Evolutionary conservation across 2,113 vertebrate species (phyloP).

Genomic region (Dendrocopos noguchii): DNA sequence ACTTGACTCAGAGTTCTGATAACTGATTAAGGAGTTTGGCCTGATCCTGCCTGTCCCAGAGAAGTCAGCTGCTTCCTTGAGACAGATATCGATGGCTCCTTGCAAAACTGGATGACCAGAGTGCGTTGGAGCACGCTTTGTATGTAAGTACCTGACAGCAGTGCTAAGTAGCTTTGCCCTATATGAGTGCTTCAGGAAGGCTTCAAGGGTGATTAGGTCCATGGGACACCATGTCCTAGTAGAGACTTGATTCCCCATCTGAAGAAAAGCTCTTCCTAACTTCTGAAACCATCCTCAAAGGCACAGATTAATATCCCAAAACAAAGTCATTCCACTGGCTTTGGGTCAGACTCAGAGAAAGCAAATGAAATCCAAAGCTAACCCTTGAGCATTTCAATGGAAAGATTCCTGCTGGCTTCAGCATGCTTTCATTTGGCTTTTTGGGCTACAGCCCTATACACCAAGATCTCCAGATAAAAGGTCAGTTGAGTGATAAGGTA

Average conservation of each 20-base stretch:
- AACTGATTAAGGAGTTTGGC: background rate
- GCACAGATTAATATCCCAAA: background rate
- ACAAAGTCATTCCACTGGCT: background rate
- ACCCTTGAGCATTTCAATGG: background rate
- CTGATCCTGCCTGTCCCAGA: background rate
- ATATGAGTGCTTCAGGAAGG: accelerated
- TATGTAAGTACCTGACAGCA: background rate
- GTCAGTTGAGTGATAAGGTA: background rate
- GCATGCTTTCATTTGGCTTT: background rate
- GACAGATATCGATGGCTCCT: background rate
- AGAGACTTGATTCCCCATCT: background rate
- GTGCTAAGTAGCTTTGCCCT: background rate
- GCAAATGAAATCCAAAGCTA: background rate
- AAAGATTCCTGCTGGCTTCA: background rate
- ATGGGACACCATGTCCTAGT: background rate
- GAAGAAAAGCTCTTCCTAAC: background rate
- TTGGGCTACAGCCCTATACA: background rate
- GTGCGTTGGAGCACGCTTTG: background rate
- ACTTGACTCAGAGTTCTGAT: background rate
- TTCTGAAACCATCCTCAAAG: background rate
- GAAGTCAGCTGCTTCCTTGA: background rate
- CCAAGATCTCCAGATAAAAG: background rate
- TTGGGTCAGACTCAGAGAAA: background rate
- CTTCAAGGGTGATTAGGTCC: background rate
- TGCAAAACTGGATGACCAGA: background rate